Evolutionary conservation across 2,113 vertebrate genomes (phyloP).

Genomic region (Rhipidura dahli): DNA sequence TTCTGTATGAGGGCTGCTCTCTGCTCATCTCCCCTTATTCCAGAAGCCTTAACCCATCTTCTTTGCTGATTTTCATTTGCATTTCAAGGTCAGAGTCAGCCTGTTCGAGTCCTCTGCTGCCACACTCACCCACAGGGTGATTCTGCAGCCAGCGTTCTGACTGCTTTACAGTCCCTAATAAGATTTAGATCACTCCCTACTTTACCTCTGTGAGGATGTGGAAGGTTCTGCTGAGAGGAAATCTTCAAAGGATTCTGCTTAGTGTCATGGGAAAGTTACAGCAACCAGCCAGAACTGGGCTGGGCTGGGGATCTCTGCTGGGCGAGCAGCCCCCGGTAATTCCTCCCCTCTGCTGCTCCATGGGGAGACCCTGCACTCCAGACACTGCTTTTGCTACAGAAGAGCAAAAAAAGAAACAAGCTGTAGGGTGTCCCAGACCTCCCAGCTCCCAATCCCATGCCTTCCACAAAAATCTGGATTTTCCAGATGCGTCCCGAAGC

Average conservation of each 20-base stretch:
- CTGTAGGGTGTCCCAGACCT: background rate
- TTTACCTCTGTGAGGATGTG: background rate
- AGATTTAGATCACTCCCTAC: background rate
- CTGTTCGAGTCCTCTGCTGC: background rate
- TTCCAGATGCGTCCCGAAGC: background rate
- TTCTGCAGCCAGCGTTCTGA: background rate
- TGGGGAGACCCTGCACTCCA: background rate
- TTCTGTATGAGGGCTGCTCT: background rate
- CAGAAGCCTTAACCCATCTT: background rate
- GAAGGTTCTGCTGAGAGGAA: background rate
- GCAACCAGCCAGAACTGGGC: background rate
- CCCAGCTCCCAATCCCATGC: background rate
- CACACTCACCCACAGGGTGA: background rate
- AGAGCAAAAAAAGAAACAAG: background rate
- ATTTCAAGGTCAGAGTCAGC: background rate
- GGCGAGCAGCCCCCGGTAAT: accelerated
- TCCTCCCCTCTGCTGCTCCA: background rate
- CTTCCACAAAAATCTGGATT: conserved; percentile 43
- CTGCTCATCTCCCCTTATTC: background rate
- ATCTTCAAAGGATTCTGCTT: background rate
- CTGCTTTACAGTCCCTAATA: background rate
- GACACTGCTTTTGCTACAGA: background rate
- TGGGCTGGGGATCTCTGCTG: accelerated
- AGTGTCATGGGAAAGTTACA: background rate
- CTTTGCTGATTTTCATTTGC: background rate